Evolutionary conservation across 2,888 invertebrate species (phyloP), one percentile per base, ranked within the genome.

Genomic region (Leptogaster cylindrica): DNA sequence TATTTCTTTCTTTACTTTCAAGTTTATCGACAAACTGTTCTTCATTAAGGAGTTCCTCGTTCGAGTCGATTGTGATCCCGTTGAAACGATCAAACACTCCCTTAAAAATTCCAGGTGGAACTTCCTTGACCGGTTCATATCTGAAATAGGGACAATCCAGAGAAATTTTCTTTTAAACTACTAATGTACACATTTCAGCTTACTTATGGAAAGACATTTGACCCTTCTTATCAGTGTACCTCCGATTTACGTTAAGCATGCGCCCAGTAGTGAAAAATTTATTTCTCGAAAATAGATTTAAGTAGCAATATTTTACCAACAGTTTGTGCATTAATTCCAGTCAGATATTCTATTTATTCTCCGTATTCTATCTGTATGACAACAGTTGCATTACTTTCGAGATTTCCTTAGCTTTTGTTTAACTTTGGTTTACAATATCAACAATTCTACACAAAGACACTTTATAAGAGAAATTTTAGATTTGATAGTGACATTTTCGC

Each of bases 1-100:
- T 77, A 82, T 66, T 76, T 77, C 71, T 82, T 69, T 68, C 75
- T 14, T 78, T 82, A 89, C 91, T 86, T 82, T 82, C 75, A 65
- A 92, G 79, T 74, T 85, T 84, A 14, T 78, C 75, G 0, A 76
- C 58, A 77, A 91, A 88, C 41, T 80, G 75, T 23, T 77, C 77
- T 20, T 51, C 71, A 44, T 75, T 67, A 41, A 83, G 80, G 78
- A 87, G 88, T 39, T 83, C 78, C 77, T 89, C 87, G 55, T 52
- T 66, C 0, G 90, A 89, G 75, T 88, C 84, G 0, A 93, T 84
- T n/a, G 88, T 89, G 4, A 93, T 80, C 1, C 92, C 93, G 75
- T 87, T 86, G 73, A 88, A 92, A 72, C 88, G 84, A 78, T 93
- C 92, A 20, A 75, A 63, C 7, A 74, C 73, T 1, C 88, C 84